These are phyloP conservation scores for Alitta virens DNA, from an alignment of 2,888 invertebrate genomes.

Conservation along the genomic window DNA sequence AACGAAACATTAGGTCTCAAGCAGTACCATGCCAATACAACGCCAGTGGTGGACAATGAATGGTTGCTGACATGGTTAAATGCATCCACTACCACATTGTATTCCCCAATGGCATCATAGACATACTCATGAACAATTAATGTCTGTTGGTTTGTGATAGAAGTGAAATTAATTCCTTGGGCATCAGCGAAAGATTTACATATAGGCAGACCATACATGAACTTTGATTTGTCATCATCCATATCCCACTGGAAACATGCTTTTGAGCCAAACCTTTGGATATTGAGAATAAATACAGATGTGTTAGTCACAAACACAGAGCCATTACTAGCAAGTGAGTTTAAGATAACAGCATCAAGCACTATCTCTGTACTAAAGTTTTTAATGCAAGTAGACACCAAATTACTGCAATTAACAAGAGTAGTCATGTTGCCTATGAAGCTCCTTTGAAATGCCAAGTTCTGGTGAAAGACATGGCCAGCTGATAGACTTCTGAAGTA, in stretches of 20 bases:
- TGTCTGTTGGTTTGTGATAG: not conserved
- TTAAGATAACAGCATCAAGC: not conserved
- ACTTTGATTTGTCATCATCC: not conserved
- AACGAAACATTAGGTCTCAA: not conserved
- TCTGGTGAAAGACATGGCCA: not conserved
- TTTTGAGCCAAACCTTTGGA: not conserved
- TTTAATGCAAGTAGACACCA: not conserved
- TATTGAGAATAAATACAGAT: not conserved
- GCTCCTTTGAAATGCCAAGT: not conserved
- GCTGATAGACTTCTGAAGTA: not conserved
- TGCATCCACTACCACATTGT: not conserved
- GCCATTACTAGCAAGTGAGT: not conserved
- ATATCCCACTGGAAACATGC: not conserved
- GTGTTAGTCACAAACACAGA: not conserved
- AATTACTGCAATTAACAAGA: not conserved
- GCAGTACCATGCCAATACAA: conserved; percentile 1
- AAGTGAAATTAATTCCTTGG: not conserved
- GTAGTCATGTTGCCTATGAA: not conserved
- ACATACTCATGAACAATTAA: not conserved
- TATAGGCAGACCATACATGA: not conserved
- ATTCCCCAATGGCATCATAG: not conserved
- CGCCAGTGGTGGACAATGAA: not conserved
- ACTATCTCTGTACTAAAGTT: not conserved
- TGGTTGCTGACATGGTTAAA: conserved; percentile 6
- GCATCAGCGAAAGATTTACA: not conserved